Percentiles rank a stretch among this genome's conserved stretches.
Conservation (phyloP, 1,140 invertebrate genomes). For the Homarus americanus region DNA sequence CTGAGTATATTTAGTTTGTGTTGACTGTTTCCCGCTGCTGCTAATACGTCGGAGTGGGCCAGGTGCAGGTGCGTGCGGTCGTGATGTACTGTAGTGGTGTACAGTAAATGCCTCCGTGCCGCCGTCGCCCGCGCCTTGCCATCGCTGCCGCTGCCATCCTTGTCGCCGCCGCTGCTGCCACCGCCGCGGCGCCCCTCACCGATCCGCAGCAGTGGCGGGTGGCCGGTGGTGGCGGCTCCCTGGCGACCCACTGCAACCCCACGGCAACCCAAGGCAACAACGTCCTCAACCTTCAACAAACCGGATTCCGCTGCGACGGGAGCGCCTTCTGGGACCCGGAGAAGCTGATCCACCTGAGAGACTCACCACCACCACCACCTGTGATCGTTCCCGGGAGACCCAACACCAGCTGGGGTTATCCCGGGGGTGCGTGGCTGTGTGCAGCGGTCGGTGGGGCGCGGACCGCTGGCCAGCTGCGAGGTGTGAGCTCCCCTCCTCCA, state of each 20-base stretch:
- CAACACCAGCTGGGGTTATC: neutral
- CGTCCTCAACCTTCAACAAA: neutral
- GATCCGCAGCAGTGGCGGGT: neutral
- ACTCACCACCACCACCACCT: neutral
- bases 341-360: neutral
- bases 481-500: neutral
- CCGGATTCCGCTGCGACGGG: neutral
- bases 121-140: neutral
- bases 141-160: conserved; percentile 5
- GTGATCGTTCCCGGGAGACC: neutral
- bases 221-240: neutral
- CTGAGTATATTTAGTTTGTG: conserved; percentile 72
- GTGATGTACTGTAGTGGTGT: conserved; percentile 39
- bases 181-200: conserved; percentile 26
- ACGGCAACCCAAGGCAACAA: neutral
- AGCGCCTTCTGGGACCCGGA: neutral
- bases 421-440: neutral
- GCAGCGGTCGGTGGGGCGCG: neutral
- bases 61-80: conserved; percentile 49
- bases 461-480: neutral
- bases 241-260: conserved; percentile 7
- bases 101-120: neutral
- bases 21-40: conserved; percentile 65
- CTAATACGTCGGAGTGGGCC: conserved; percentile 52
- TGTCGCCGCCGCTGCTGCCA: conserved; percentile 37